Base-by-base conservation (phyloP, 2,888 invertebrate species). In the Choristoneura rosaceana region DNA sequence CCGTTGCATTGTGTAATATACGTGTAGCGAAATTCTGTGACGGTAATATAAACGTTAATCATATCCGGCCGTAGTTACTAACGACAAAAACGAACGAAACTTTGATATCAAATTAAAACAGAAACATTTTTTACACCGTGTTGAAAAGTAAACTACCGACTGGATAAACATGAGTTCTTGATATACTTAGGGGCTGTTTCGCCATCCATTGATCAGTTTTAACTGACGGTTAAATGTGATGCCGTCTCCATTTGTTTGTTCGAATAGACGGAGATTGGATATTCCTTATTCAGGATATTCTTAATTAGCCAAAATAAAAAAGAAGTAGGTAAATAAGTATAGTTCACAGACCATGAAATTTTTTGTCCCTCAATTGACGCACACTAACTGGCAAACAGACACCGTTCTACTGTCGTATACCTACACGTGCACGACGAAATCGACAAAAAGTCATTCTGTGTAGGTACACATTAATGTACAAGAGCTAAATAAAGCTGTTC, bases 1-100 rank as follows among this genome's bases (percentile, higher is more conserved):
- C 79, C 75, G 73, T 74, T 70, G 74, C 75, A 84, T 82, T 83
- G 80, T 81, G 77, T 79, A 79, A 80, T 79, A 68, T 61, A 62
- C 47, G 62, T 62, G 67, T 71, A 66, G 62, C 58, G 47, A 52
- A 68, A 71, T 71, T 62, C 47, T 63, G 45, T 52, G 45, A 67
- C 55, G 71, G 62, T 58, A 71, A 71, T 45, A 71, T 67, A 38
- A 71, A 45, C 10, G 61, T 67, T 66, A 71, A 71, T 71, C 47
- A 50, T 45, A 50, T 64, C 71, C 67, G 67, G 62, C 41, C 55
- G 17, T 41, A 38, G 60, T 45, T 43, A 47, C 62, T 47, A 45
- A 71, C 15, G 25, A 25, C 17, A 4, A 55, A 12, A 25, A 55
- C 17, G 12, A 12, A 12, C 55, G 15, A 8, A 3, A 9, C 9